A percentile compares a stretch with the other conserved stretches of the same genome.
Evolutionary conservation across 2,797 vertebrate genomes (phyloP).

Genomic region (Coranthus polyacanthus): DNA sequence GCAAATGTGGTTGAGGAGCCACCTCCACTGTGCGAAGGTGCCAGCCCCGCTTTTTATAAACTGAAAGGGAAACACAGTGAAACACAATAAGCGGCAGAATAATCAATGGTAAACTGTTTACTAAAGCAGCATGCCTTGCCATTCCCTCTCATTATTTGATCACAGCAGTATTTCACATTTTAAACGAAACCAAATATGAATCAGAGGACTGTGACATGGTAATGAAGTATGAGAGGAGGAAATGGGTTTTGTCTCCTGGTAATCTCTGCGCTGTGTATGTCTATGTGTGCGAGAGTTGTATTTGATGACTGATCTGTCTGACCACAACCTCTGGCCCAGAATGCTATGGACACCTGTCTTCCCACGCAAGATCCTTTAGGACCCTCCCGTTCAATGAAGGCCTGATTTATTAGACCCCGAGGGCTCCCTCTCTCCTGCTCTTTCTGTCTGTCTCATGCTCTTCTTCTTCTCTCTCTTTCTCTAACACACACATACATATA

Average conservation of each 20-base stretch:
- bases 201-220: conserved; percentile 51
- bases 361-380: conserved; percentile 67
- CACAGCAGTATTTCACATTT: conserved; percentile 61
- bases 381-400: conserved; percentile 64
- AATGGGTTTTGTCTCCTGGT: conserved; percentile 62
- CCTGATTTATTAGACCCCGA: conserved; percentile 80
- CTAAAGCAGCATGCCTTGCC: conserved; percentile 39
- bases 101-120: conserved; percentile 76
- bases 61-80: conserved; percentile 58
- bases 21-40: conserved; percentile 50
- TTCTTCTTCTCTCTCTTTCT: conserved; percentile 17
- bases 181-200: conserved; percentile 63
- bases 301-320: conserved; percentile 66
- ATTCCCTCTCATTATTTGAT: conserved; percentile 64
- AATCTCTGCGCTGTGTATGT: conserved; percentile 50
- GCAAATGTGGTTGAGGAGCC: conserved; percentile 60
- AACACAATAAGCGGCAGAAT: conserved; percentile 57
- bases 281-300: conserved; percentile 41
- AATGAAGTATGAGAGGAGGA: conserved; percentile 60
- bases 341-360: conserved; percentile 81
- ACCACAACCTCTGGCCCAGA: conserved; percentile 71
- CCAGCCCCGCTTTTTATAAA: conserved; percentile 45
- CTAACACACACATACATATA: conserved; percentile 30
- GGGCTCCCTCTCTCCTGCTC: conserved; percentile 54
- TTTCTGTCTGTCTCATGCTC: conserved; percentile 43